Percentiles rank a stretch among this genome's conserved stretches.
Conservation (phyloP, 2,797 vertebrate genomes). For the Malurus splendens region DNA sequence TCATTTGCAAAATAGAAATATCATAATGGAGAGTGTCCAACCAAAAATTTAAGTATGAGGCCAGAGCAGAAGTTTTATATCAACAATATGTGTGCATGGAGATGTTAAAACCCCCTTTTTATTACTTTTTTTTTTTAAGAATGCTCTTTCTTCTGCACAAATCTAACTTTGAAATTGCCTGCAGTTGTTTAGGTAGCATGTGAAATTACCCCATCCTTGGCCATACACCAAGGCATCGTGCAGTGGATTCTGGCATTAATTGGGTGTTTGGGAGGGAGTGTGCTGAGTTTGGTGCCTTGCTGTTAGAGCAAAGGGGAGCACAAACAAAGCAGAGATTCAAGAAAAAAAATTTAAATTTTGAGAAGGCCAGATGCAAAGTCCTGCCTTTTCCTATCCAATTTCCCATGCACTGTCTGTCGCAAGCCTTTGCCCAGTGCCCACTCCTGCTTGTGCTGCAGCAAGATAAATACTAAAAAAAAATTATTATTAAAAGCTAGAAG, state of each 20-base stretch:
- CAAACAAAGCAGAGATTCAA: neutral
- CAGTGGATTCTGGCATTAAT: neutral
- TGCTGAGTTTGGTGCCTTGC: neutral
- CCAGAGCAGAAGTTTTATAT: neutral
- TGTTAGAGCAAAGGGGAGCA: neutral
- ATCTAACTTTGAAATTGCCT: neutral
- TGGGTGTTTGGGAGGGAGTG: neutral
- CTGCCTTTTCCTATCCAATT: neutral
- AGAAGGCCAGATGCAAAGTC: neutral
- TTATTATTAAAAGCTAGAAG: neutral
- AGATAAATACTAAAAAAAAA: neutral
- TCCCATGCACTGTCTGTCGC: fast-evolving
- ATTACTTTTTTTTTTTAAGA: fast-evolving
- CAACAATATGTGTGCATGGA: neutral
- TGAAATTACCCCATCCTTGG: neutral
- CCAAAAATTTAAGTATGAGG: neutral
- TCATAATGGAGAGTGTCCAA: neutral
- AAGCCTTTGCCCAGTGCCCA: fast-evolving
- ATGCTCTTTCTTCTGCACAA: neutral
- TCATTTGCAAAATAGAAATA: neutral
- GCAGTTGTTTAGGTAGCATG: neutral
- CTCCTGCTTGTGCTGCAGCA: neutral
- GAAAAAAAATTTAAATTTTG: fast-evolving
- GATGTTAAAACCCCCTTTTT: fast-evolving
- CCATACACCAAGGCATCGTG: fast-evolving